Evolutionary conservation across 2,888 invertebrate genomes (phyloP).

Genomic region (Lithophane ornitopus): DNA sequence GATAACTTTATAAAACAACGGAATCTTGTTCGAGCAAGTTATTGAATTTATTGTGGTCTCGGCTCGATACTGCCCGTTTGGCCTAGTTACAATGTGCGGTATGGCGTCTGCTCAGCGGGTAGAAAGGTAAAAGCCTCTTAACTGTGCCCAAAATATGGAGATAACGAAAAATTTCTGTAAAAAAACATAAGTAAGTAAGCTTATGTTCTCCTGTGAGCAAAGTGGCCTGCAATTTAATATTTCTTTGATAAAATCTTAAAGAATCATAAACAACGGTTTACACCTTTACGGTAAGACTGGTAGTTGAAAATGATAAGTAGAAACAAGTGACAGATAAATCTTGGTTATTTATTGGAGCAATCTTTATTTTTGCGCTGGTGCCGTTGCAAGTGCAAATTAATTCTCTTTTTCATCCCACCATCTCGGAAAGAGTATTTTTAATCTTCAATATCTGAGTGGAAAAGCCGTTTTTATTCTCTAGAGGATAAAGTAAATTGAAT

Average conservation of each 20-base stretch:
- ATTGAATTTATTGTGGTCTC: conserved; percentile 52
- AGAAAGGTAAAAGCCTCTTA: conserved; percentile 46
- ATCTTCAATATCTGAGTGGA: no score
- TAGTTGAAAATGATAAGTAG: background rate
- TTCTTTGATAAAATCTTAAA: conserved; percentile 5
- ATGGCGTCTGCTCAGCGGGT: conserved; percentile 39
- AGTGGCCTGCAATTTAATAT: conserved; percentile 25
- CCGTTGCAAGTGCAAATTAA: conserved; percentile 2
- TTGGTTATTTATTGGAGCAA: conserved; percentile 2
- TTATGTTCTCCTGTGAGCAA: conserved; percentile 10
- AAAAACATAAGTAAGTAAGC: conserved; percentile 33
- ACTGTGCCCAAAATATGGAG: conserved; percentile 19
- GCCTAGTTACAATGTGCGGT: conserved; percentile 51
- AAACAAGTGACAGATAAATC: conserved; percentile 22
- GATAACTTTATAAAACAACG: conserved; percentile 25
- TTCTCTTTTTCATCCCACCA: no score
- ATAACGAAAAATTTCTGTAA: conserved; percentile 44
- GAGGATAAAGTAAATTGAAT: no score
- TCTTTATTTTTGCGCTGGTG: conserved; percentile 5
- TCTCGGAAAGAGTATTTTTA: no score
- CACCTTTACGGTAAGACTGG: conserved; percentile 5
- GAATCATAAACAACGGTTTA: conserved; percentile 19
- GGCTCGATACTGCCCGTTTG: conserved; percentile 39
- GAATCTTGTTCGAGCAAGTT: conserved; percentile 56
- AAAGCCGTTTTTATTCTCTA: no score